Conservation (phyloP, 1,140 invertebrate genomes). For the Bemisia tabaci region DNA sequence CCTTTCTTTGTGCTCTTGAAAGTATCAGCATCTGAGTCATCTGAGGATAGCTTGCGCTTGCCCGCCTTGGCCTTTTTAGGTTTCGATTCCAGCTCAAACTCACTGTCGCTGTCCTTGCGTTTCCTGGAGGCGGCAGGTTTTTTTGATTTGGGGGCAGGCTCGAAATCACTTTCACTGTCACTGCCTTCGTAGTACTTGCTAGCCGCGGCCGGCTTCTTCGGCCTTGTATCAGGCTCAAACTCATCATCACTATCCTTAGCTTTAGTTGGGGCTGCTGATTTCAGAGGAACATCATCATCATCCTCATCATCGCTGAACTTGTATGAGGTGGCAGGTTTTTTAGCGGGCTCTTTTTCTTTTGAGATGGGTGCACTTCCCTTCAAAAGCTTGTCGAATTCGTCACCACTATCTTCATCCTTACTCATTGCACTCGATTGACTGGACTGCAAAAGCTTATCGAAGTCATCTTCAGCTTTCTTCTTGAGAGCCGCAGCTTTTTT, state of each 20-base stretch:
- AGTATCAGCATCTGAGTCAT: not conserved
- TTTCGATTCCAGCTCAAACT: not conserved
- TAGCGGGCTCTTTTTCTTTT: too few relatives aligned
- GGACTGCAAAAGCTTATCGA: too few relatives aligned
- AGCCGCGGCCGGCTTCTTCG: not conserved
- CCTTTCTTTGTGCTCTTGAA: conserved; percentile 1
- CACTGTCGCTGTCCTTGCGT: not conserved
- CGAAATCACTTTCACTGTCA: not conserved
- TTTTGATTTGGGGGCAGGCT: not conserved
- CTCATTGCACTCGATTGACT: too few relatives aligned
- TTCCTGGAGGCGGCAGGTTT: not conserved
- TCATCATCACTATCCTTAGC: not conserved
- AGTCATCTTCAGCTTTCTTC: too few relatives aligned
- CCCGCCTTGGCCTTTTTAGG: not conserved
- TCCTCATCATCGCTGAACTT: not conserved
- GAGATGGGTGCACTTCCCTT: too few relatives aligned
- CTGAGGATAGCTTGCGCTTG: not conserved
- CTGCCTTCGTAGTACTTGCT: not conserved
- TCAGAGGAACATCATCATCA: not conserved
- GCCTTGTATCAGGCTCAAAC: not conserved
- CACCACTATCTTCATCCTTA: too few relatives aligned
- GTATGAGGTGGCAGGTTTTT: too few relatives aligned
- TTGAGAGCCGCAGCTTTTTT: too few relatives aligned
- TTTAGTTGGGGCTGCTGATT: not conserved
- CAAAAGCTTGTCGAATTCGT: too few relatives aligned